Conservation (phyloP, 2,797 vertebrate species). For the Scyliorhinus canicula region DNA sequence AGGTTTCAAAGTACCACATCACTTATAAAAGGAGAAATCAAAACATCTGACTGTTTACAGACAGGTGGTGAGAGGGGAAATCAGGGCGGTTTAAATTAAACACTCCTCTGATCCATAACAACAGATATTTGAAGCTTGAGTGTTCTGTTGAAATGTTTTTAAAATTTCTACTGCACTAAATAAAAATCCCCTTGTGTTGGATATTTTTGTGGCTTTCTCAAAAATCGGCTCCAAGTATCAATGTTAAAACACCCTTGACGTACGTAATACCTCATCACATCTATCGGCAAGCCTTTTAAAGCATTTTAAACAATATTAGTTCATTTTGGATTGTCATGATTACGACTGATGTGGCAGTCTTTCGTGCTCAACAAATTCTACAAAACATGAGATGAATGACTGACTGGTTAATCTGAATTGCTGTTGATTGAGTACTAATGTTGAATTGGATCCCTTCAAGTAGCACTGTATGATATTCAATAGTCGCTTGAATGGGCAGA, state of each 20-base stretch:
- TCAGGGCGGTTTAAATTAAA: no score
- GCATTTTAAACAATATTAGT: background rate
- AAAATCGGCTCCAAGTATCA: background rate
- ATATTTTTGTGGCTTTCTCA: background rate
- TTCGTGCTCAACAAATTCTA: background rate
- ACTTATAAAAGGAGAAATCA: no score
- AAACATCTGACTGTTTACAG: no score
- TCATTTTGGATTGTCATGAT: background rate
- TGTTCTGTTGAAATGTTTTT: background rate
- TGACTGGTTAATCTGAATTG: constrained; percentile 14
- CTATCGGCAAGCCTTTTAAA: background rate
- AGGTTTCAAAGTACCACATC: no score
- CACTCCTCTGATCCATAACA: no score
- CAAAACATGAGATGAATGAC: background rate
- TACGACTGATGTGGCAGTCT: background rate
- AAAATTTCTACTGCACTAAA: background rate
- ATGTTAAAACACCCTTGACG: background rate
- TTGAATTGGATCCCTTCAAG: background rate
- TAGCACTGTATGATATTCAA: background rate
- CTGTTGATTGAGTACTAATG: background rate
- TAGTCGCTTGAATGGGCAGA: background rate
- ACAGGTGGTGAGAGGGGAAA: no score
- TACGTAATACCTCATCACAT: background rate
- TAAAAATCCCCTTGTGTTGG: background rate
- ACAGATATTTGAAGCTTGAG: background rate